Percentiles rank a stretch among this genome's conserved stretches.
Conservation (phyloP, 1,140 invertebrate genomes). For the Zaprionus inermis region DNA sequence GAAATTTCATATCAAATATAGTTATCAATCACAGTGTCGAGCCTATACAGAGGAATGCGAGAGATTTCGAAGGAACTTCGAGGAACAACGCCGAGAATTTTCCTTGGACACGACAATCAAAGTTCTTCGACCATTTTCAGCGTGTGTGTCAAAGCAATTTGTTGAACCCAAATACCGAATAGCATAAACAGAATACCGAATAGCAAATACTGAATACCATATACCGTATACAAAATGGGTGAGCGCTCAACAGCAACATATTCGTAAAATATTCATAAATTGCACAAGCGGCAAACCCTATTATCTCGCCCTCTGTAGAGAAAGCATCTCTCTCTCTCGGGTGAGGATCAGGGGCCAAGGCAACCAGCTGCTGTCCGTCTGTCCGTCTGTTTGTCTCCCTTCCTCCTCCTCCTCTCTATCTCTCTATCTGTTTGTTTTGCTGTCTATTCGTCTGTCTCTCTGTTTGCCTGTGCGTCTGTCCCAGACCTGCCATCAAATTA, state of each 20-base stretch:
- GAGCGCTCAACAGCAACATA: slow-evolving; percentile 38
- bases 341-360: slow-evolving; percentile 40
- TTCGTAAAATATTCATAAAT: slow-evolving; percentile 75
- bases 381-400: slow-evolving; percentile 4
- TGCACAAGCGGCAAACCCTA: slow-evolving; percentile 40
- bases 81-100: too few relatives aligned
- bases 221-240: slow-evolving; percentile 16
- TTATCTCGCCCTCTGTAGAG: slow-evolving; percentile 56
- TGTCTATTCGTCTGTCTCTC: not conserved
- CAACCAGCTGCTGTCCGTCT: slow-evolving; percentile 6
- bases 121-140: slow-evolving; percentile 38
- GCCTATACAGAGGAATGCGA: not conserved
- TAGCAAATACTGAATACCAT: not conserved
- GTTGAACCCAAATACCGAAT: slow-evolving; percentile 38
- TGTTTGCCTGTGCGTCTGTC: not conserved
- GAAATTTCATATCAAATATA: slow-evolving; percentile 3
- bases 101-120: slow-evolving; percentile 48
- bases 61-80: slow-evolving; percentile 28
- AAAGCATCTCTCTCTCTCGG: not conserved
- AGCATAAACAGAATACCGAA: slow-evolving; percentile 10
- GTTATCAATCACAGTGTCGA: slow-evolving; percentile 13
- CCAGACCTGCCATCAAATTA: slow-evolving; percentile 54
- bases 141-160: slow-evolving; percentile 43
- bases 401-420: not conserved
- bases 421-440: slow-evolving; percentile 7